A percentile compares a stretch with the other conserved stretches of the same genome.
Conservation (phyloP, 2,888 invertebrate species). For the Lepidonotus clava region DNA sequence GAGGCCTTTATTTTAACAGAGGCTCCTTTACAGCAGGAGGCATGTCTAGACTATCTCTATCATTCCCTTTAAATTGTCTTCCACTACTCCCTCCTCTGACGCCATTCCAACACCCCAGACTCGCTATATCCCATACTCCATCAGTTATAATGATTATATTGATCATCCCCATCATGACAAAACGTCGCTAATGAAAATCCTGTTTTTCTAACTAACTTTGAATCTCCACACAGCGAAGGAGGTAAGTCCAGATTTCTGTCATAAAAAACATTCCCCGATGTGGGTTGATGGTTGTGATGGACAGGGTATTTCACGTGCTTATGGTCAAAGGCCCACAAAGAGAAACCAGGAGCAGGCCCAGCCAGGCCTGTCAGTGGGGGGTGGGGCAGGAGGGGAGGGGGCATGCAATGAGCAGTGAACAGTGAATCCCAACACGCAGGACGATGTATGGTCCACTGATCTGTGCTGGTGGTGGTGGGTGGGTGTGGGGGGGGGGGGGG, state of each 20-base stretch:
- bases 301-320: too few relatives aligned
- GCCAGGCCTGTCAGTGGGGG: not conserved
- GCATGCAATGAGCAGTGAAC: not conserved
- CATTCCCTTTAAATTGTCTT: not conserved
- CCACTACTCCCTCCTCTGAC: not conserved
- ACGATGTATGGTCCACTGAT: not conserved
- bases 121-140: not conserved
- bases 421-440: not conserved
- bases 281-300: too few relatives aligned
- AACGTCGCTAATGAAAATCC: not conserved
- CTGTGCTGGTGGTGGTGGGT: too few relatives aligned
- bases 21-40: not conserved
- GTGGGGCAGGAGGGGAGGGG: not conserved
- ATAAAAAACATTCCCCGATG: too few relatives aligned
- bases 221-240: not conserved
- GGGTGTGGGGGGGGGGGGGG: too few relatives aligned
- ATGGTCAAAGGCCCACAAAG: not conserved
- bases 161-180: not conserved
- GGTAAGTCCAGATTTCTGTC: not conserved
- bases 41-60: too few relatives aligned
- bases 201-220: not conserved
- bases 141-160: not conserved
- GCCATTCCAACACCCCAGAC: not conserved
- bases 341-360: not conserved
- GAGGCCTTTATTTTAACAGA: constrained; percentile 35